These are phyloP conservation scores for Akabosia matsudoensis DNA, from an alignment of 1,140 invertebrate genomes.

Conservation along the genomic window DNA sequence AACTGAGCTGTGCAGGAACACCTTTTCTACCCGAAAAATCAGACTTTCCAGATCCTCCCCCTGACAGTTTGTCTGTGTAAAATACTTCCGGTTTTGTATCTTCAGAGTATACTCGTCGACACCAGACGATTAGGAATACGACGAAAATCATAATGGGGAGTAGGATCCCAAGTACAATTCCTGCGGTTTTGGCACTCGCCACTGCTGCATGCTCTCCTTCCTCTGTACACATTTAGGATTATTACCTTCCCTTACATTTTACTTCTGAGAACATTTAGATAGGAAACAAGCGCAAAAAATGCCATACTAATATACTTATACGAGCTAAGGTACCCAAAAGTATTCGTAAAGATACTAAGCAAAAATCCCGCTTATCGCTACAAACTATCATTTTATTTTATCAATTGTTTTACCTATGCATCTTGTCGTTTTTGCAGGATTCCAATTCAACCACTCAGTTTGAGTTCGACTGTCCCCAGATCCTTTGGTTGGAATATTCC, in stretches of 20 bases:
- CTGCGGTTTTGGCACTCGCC: constrained; percentile 50
- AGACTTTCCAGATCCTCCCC: background rate
- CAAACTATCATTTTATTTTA: background rate
- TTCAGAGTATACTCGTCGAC: background rate
- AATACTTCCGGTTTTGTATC: constrained; percentile 18
- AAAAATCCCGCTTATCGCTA: background rate
- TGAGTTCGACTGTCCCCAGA: constrained; percentile 53
- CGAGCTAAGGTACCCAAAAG: no score
- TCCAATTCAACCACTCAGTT: constrained; percentile 46
- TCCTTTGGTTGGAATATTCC: constrained; percentile 77
- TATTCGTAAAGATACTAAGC: no score
- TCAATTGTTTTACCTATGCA: constrained; percentile 75
- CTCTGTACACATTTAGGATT: constrained; percentile 30
- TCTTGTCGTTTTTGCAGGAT: constrained; percentile 58
- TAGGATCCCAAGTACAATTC: constrained; percentile 54
- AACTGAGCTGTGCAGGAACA: background rate
- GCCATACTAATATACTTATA: no score
- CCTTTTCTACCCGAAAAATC: background rate
- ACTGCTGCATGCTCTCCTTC: constrained; percentile 50
- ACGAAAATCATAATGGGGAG: constrained; percentile 55
- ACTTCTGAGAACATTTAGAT: background rate
- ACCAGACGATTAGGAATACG: constrained; percentile 45
- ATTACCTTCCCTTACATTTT: background rate
- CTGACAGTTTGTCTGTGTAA: constrained; percentile 7
- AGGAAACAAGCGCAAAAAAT: no score